Evolutionary conservation across 2,888 invertebrate genomes (phyloP), one percentile per base, ranked within the genome.

Genomic region (Meiosimyza decipiens): DNA sequence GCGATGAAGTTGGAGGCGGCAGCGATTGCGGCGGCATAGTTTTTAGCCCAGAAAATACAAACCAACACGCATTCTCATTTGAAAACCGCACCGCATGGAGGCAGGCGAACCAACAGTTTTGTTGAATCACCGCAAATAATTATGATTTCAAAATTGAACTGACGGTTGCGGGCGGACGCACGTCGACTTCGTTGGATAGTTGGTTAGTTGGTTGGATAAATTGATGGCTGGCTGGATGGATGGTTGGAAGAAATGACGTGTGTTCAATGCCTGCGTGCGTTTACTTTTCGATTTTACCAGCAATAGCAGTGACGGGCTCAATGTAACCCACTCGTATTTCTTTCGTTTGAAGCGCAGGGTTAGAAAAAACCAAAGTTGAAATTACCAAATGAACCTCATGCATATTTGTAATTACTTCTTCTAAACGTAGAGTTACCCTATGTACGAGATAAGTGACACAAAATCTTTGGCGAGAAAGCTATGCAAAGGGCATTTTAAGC

Each of bases 121-220:
- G 79, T 76, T 77, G 79, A 79, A 77, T 79, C 79, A 79, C 76
- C 71, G 67, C 55, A 77, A 70, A 78, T 79, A 80, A 79, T 80
- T 78, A 75, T 74, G 71, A 73, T 73, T 72, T 68, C 74, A 76
- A 76, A 71, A 63, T 77, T 74, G 72, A 77, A 73, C 67, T 69
- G 70, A 67, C 72, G 75, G 76, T 76, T 72, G 77, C 72, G 73
- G 73, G 74, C 75, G 77, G 72, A 67, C 75, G 65, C 15, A 67
- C 13, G n/a, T 59, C 28, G 28, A 50, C n/a, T 9, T 22, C 13
- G 67, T 16, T 57, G 63, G 40, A 62, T 22, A 51, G 16, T 40
- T 40, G 22, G 40, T 40, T 55, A n/a, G 22, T 9, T 15, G 55
- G 22, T 13, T 55, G 55, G 55, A 22, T 55, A 22, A 18, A 22